Percentiles rank a stretch among this genome's conserved stretches.
These are phyloP conservation scores for Lamprologus lemairii DNA, from an alignment of 2,113 vertebrate species.

Conservation along the genomic window DNA sequence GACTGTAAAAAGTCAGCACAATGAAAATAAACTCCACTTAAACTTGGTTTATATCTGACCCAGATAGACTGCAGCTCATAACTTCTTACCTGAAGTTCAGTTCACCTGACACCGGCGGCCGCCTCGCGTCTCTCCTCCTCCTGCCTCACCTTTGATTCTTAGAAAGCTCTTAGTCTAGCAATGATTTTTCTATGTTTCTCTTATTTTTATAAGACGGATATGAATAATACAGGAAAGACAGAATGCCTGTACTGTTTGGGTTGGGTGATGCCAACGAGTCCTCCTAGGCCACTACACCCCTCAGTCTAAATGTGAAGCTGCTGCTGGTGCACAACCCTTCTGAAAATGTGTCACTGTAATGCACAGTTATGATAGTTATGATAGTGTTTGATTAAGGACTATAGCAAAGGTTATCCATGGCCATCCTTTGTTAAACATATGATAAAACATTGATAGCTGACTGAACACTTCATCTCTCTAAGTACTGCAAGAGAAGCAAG, in stretches of 20 bases:
- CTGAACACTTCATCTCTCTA: not conserved
- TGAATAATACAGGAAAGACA: not conserved
- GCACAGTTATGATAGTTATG: not conserved
- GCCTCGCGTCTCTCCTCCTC: not conserved
- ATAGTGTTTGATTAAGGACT: not conserved
- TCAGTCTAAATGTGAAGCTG: not conserved
- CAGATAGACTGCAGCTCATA: rapidly evolving
- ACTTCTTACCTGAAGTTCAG: not conserved
- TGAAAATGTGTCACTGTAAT: not conserved
- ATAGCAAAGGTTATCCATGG: not conserved
- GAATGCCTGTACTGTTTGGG: not conserved
- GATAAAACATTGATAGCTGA: not conserved
- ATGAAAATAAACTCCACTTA: not conserved
- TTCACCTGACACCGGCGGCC: not conserved
- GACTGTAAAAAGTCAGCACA: not conserved
- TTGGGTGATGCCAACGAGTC: not conserved
- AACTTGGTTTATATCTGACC: not conserved
- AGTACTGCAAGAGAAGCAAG: not conserved
- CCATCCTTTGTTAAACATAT: not conserved
- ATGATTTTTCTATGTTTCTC: not conserved
- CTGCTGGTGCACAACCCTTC: not conserved
- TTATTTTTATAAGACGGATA: not conserved
- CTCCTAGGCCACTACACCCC: not conserved
- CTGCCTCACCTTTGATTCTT: not conserved
- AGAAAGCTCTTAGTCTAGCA: not conserved